Conservation (phyloP, 92 coral and sea anemone genomes). For the Chrysogorgia sp. region DNA sequence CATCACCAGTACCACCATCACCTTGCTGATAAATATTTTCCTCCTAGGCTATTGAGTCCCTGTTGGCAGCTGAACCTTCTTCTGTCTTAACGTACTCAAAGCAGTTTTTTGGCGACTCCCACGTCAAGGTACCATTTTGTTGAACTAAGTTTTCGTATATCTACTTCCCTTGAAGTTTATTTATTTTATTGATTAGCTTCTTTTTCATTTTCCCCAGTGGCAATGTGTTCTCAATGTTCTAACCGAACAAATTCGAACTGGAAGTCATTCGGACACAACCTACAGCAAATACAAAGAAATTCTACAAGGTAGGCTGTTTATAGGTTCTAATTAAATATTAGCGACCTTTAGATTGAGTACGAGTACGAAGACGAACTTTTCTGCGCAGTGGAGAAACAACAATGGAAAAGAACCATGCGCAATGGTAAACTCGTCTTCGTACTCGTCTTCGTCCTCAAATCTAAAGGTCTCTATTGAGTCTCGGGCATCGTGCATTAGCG, state of each 20-base stretch:
- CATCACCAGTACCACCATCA: conserved; percentile 14
- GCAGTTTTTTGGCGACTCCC: conserved; percentile 14
- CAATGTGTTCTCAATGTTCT: conserved; percentile 17
- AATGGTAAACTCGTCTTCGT: too few species aligned
- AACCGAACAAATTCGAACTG: conserved; percentile 10
- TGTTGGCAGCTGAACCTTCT: conserved; percentile 23
- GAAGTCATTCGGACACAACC: neutral
- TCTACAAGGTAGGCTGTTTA: conserved; percentile 1
- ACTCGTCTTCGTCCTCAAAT: too few species aligned
- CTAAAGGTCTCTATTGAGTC: too few species aligned
- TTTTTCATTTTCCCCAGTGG: conserved; percentile 22
- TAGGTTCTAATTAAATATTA: neutral
- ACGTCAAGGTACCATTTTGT: conserved; percentile 1
- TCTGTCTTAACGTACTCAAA: conserved; percentile 12
- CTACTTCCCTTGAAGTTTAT: too few species aligned
- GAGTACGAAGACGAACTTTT: too few species aligned
- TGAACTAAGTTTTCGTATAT: too few species aligned
- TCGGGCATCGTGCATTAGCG: too few species aligned
- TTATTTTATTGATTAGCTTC: neutral
- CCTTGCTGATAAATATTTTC: neutral
- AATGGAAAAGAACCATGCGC: too few species aligned
- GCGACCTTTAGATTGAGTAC: too few species aligned
- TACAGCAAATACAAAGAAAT: neutral
- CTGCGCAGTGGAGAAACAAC: too few species aligned
- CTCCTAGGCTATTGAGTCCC: conserved; percentile 26